phyloP scores from a whole-genome alignment of 1,140 invertebrate genomes.

The Trichogramma pretiosum region DNA sequence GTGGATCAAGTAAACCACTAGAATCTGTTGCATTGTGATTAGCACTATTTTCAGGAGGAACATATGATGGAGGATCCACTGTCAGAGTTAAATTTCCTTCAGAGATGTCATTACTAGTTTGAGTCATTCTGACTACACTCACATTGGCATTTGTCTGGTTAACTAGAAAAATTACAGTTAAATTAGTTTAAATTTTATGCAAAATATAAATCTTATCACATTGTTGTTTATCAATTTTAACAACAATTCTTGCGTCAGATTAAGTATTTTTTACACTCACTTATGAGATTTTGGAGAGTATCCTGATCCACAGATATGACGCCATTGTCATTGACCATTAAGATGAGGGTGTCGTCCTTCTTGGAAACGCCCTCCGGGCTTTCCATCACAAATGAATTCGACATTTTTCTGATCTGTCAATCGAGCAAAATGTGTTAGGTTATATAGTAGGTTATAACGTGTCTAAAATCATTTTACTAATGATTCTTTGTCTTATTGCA shows the following conservation, averaged over 20 bases:
- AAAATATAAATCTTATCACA: neutral
- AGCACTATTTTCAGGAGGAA: constrained; percentile 14
- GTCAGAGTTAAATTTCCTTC: constrained; percentile 40
- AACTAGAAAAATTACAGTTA: constrained; percentile 31
- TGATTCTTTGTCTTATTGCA: too few species aligned
- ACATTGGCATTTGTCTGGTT: constrained; percentile 44
- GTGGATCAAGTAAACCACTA: constrained; percentile 41
- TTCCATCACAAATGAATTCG: constrained; percentile 39
- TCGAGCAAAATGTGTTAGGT: neutral
- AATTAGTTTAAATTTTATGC: neutral
- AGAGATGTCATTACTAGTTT: constrained; percentile 31
- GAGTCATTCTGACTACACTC: constrained; percentile 44
- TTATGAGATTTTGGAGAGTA: constrained; percentile 59
- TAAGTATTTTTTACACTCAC: constrained; percentile 40
- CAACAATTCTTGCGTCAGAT: neutral
- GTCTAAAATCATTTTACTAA: neutral
- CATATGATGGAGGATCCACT: constrained; percentile 36
- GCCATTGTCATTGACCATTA: constrained; percentile 66
- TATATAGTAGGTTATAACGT: constrained; percentile 11
- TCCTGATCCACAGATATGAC: constrained; percentile 61
- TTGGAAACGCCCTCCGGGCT: constrained; percentile 32
- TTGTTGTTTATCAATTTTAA: neutral
- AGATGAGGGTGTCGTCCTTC: constrained; percentile 51
- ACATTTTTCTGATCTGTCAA: constrained; percentile 32
- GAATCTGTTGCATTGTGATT: constrained; percentile 23